These are phyloP conservation scores for Melanotaenia parkinsoni DNA, from an alignment of 2,797 vertebrate genomes.

Conservation along the genomic window DNA sequence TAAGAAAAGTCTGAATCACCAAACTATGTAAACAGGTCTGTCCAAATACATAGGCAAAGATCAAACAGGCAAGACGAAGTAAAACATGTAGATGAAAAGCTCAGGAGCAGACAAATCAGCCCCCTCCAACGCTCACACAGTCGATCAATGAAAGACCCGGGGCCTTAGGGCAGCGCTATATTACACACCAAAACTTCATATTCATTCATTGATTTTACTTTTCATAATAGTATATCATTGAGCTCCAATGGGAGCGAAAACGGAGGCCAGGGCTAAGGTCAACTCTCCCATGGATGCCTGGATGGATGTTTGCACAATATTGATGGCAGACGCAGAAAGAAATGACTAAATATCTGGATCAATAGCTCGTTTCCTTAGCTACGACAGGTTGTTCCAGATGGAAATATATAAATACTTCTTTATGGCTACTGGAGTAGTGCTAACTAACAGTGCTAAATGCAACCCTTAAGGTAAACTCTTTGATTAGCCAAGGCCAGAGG, in stretches of 20 bases:
- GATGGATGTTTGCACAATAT: slow-evolving; percentile 93
- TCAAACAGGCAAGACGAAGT: slow-evolving; percentile 73
- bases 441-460: slow-evolving; percentile 92
- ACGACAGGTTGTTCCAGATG: slow-evolving; percentile 92
- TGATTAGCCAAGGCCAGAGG: slow-evolving; percentile 97
- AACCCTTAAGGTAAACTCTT: slow-evolving; percentile 97
- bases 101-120: slow-evolving; percentile 82
- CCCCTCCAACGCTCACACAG: slow-evolving; percentile 73
- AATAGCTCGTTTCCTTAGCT: slow-evolving; percentile 95
- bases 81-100: slow-evolving; percentile 73
- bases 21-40: slow-evolving; percentile 65
- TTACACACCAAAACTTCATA: slow-evolving; percentile 97
- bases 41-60: slow-evolving; percentile 71
- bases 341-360: slow-evolving; percentile 99
- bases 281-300: slow-evolving; percentile 88
- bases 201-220: slow-evolving; percentile 99
- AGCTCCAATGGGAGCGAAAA: slow-evolving; percentile 96
- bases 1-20: slow-evolving; percentile 33
- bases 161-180: slow-evolving; percentile 90
- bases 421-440: slow-evolving; percentile 92
- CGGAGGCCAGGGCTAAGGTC: slow-evolving; percentile 90
- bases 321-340: slow-evolving; percentile 93
- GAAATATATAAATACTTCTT: slow-evolving; percentile 95
- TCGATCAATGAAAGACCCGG: slow-evolving; percentile 83
- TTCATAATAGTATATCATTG: slow-evolving; percentile 97